Base-by-base conservation (phyloP, 1,140 invertebrate species). In the Trichonephila clavata region DNA sequence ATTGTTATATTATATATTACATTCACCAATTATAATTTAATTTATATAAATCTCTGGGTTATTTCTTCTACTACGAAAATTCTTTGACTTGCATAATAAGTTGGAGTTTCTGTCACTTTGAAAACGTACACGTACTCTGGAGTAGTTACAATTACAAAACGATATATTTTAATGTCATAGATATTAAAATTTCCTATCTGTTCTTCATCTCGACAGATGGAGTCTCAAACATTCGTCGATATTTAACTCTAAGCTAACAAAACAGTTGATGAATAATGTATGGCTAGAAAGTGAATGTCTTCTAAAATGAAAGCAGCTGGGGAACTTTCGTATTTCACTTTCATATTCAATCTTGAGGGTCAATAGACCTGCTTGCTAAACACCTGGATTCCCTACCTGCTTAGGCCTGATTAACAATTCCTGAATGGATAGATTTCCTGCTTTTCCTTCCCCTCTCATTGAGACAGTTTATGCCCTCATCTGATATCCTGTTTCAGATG, bases 281-380 rank as follows among this genome's bases (percentile, higher is more conserved):
- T 83, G 5, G 3, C 50, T 50, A 10, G 81, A 83, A 83, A 83
- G 81, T 83, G 81, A 83, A 83, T 57, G 81, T 50, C 81, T 83
- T 83, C 71, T 83, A 57, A 83, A 83, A 59, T 16, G 81, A 83
- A n/a, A 57, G 81, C 81, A 83, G 81, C n/a, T 83, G 81, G 71
- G 16, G 71, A 57, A 39, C 24, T 7, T n/a, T 6, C 21, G 81
- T 83, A 57, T 21, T 83, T 59, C 50, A 59, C 43, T 83, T 59
- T 83, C 43, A 20, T 39, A 81, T 50, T 81, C 43, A 50, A 50
- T 50, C 32, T 20, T 43, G 43, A 57, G 50, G 81, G 81, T 83
- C 81, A 83, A 83, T 83, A 83, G 81, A 83, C 81, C 43, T 83
- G 50, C n/a, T 83, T 59, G 21, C 27, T 83, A 59, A 83, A 83